phyloP scores from a whole-genome alignment of 1,140 invertebrate species.

The Zaprionus tsacasi region DNA sequence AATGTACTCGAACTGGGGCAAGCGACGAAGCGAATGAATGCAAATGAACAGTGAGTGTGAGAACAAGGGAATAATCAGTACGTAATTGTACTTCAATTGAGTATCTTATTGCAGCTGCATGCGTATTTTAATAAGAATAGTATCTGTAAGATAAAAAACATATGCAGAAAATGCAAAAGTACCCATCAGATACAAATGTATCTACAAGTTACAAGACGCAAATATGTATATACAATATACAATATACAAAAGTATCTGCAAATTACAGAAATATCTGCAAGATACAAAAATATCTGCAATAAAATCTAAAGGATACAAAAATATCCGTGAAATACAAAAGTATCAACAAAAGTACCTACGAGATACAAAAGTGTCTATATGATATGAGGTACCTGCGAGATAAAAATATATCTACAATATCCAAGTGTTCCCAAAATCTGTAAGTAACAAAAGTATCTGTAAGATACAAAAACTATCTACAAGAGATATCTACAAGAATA shows the following conservation, averaged over 20 bases:
- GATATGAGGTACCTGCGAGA: not conserved
- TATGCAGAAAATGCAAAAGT: no score
- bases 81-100: not conserved
- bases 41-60: not conserved
- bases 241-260: no score
- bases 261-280: no score
- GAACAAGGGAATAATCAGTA: constrained; percentile 3
- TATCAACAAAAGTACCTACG: not conserved
- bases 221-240: no score
- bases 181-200: no score
- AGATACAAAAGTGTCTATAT: not conserved
- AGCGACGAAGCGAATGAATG: not conserved
- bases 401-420: not conserved
- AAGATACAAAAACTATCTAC: no score
- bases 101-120: not conserved
- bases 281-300: no score
- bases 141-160: no score
- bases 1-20: not conserved
- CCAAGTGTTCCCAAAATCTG: not conserved
- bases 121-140: not conserved
- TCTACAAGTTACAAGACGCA: no score
- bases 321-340: no score
- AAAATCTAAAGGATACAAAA: no score
- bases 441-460: not conserved
- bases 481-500: no score